Evolutionary conservation across 2,113 vertebrate species (phyloP).

Genomic region (Camelus dromedarius): DNA sequence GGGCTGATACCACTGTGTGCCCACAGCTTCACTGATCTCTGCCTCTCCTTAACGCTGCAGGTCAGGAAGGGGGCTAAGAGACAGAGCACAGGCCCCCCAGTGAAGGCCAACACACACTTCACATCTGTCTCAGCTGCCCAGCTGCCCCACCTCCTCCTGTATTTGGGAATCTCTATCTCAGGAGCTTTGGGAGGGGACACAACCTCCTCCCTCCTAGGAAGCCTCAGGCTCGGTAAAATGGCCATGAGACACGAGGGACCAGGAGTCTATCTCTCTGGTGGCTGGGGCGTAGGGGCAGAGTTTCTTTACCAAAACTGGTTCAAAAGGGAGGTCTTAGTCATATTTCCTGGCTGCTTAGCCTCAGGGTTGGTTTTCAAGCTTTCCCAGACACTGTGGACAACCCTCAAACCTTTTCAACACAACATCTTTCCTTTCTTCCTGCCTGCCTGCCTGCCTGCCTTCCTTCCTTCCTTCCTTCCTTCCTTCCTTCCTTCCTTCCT

Average conservation of each 20-base stretch:
- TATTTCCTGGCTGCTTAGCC: not conserved
- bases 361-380: not conserved
- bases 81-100: not conserved
- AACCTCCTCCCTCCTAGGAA: not conserved
- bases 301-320: constrained; percentile 5
- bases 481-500: not conserved
- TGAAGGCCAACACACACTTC: not conserved
- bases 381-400: not conserved
- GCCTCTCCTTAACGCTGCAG: not conserved
- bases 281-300: not conserved
- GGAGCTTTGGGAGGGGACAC: not conserved
- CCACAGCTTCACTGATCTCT: not conserved
- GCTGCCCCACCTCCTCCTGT: not conserved
- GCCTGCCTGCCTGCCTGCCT: too few relatives aligned
- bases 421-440: not conserved
- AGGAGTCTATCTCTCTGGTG: not conserved
- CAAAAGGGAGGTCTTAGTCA: not conserved
- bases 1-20: rapidly evolving
- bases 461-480: too few relatives aligned
- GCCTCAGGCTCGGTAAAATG: not conserved
- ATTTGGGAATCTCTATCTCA: not conserved
- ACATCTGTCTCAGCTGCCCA: not conserved
- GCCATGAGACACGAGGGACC: not conserved
- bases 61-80: not conserved
- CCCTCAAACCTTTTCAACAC: not conserved